phyloP scores from a whole-genome alignment of 2,888 invertebrate genomes.

The Caenorhabditis sp. region DNA sequence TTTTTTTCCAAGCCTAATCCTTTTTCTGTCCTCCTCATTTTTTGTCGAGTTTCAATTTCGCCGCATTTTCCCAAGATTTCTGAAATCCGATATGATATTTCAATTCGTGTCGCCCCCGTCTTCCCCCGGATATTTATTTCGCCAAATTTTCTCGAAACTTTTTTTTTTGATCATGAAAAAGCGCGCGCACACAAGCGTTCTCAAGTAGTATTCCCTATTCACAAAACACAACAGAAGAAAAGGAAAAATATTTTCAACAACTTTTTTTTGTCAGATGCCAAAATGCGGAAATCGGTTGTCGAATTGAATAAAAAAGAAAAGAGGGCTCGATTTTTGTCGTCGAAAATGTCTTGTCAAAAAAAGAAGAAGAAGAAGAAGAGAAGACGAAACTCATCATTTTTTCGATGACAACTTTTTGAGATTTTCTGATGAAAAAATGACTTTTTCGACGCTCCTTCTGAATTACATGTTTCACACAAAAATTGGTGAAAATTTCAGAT shows the following conservation, averaged over 20 bases:
- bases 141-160: background rate
- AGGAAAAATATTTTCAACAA: background rate
- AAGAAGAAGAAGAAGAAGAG: background rate
- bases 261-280: background rate
- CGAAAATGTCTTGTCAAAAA: background rate
- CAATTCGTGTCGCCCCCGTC: too few species aligned
- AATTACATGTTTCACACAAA: background rate
- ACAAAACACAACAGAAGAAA: background rate
- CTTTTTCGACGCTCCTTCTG: background rate
- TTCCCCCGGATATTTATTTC: background rate
- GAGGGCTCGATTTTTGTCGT: too few species aligned
- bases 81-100: background rate
- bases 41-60: background rate
- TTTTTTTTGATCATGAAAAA: too few species aligned
- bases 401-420: background rate
- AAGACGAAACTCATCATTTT: background rate
- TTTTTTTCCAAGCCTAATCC: background rate
- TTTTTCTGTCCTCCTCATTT: background rate
- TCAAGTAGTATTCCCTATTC: background rate
- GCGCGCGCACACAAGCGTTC: too few species aligned
- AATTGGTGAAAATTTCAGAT: too few species aligned
- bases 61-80: background rate
- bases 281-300: conserved; percentile 1
- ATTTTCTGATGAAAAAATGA: too few species aligned
- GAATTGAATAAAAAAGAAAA: conserved; percentile 1